Evolutionary conservation across 2,888 invertebrate species (phyloP).

Genomic region (Caenorhabditis japonica): DNA sequence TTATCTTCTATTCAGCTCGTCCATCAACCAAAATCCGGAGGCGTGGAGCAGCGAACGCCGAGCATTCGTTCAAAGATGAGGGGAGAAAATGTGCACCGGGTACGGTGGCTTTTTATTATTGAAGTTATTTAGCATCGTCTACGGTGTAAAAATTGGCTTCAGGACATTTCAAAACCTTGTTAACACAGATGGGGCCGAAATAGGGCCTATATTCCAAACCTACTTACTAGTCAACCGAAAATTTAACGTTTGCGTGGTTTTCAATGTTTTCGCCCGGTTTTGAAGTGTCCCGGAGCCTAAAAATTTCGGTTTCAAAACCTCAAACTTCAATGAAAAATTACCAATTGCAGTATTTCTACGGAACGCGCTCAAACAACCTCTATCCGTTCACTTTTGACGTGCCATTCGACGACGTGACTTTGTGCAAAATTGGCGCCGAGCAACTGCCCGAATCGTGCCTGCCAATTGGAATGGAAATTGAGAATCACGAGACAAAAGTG

Average conservation of each 20-base stretch:
- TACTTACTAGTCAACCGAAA: no score
- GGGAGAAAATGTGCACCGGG: slow-evolving; percentile 76
- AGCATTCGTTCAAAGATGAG: slow-evolving; percentile 56
- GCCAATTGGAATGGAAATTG: slow-evolving; percentile 93
- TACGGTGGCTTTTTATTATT: slow-evolving; percentile 37
- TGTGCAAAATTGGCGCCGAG: slow-evolving; percentile 80
- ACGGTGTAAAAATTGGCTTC: no score
- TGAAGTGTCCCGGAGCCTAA: no score
- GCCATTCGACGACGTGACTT: slow-evolving; percentile 88
- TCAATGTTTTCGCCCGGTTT: no score
- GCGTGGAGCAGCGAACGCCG: slow-evolving; percentile 81
- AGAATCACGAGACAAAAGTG: slow-evolving; percentile 81
- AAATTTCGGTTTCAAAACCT: no score
- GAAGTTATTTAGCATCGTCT: no score
- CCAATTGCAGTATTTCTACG: slow-evolving; percentile 97
- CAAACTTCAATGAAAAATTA: no score
- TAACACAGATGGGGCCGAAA: no score
- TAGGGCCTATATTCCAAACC: no score
- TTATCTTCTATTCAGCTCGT: slow-evolving; percentile 83
- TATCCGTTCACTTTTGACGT: slow-evolving; percentile 82
- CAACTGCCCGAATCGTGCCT: slow-evolving; percentile 96
- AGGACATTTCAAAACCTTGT: no score
- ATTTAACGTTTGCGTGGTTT: no score
- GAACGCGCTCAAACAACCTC: slow-evolving; percentile 87
- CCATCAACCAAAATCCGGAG: slow-evolving; percentile 93